phyloP scores from a whole-genome alignment of 2,888 invertebrate genomes.

The Pimpla rufipes region DNA sequence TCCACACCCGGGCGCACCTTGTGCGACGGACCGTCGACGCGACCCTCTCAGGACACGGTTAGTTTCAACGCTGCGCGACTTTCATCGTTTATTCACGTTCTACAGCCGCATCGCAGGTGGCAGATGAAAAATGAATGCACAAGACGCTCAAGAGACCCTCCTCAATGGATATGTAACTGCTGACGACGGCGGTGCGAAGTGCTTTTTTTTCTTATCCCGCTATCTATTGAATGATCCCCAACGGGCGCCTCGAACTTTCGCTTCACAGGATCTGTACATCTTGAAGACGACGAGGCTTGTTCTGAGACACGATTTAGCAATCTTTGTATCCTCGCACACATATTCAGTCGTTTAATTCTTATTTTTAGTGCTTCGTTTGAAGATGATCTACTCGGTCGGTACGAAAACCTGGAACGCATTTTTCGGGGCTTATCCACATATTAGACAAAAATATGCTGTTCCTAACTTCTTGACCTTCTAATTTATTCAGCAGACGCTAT shows the following conservation, averaged over 20 bases:
- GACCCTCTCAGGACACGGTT: conserved; percentile 3
- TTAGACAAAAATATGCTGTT: no score
- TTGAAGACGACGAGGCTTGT: not conserved
- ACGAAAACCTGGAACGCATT: no score
- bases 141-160: not conserved
- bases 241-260: not conserved
- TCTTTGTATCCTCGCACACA: no score
- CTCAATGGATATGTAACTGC: conserved; percentile 13
- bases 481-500: no score
- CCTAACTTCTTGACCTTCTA: no score
- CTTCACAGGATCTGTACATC: not conserved
- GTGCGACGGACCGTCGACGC: conserved; percentile 15
- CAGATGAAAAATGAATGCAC: conserved; percentile 3
- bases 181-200: not conserved
- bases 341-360: no score
- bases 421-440: no score
- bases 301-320: no score
- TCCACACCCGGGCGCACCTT: not conserved
- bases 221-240: not conserved
- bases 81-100: conserved; percentile 28
- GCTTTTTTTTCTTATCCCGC: not conserved
- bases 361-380: no score
- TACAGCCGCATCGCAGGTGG: conserved; percentile 10
- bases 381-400: no score
- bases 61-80: not conserved